phyloP scores from a whole-genome alignment of 23 tunicate genomes.

The Trididemnum clinides region DNA sequence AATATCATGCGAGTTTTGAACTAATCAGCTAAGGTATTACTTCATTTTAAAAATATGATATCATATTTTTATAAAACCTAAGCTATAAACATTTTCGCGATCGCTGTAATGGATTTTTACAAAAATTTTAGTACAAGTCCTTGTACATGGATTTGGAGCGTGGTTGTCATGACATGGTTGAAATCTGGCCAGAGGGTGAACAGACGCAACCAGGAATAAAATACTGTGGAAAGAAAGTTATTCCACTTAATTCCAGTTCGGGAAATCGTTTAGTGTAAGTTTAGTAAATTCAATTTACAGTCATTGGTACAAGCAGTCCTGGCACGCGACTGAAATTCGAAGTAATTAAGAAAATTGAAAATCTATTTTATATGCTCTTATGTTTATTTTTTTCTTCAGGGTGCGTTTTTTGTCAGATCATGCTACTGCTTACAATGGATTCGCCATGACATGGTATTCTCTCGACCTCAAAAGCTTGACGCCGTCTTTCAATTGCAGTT shows the following conservation, averaged over 20 bases:
- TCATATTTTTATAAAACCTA: too few species aligned
- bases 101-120: too few species aligned
- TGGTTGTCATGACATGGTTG: not conserved
- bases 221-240: not conserved
- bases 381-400: conserved; percentile 13
- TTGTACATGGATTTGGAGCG: conserved; percentile 7
- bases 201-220: not conserved
- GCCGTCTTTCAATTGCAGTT: conserved; percentile 57
- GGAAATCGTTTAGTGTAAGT: conserved; percentile 8
- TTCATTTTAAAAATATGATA: too few species aligned
- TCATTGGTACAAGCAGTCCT: too few species aligned
- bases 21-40: too few species aligned
- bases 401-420: conserved; percentile 46
- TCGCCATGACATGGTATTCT: conserved; percentile 63
- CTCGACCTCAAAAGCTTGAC: conserved; percentile 25
- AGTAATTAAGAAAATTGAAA: not conserved
- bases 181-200: not conserved
- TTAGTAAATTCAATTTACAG: too few species aligned
- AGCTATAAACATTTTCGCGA: too few species aligned
- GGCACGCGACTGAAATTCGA: not conserved
- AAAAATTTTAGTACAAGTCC: conserved; percentile 28
- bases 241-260: not conserved
- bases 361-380: not conserved
- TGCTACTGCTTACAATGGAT: conserved; percentile 22
- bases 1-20: too few species aligned